phyloP scores from a whole-genome alignment of 2,888 invertebrate species.

The Sclerodermus sp. region DNA sequence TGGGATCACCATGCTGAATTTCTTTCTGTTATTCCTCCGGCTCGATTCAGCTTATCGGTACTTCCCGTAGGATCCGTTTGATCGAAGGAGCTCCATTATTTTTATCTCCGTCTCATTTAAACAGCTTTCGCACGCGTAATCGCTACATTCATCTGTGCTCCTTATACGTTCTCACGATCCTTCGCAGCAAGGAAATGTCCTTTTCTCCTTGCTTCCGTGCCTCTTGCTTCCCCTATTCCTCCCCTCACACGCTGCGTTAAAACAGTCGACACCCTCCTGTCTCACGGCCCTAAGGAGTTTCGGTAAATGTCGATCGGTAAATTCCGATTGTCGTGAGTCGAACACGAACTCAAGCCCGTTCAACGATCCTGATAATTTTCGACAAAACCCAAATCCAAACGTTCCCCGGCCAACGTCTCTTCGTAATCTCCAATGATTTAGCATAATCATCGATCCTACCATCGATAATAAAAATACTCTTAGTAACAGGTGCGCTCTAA shows the following conservation, averaged over 20 bases:
- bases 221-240: neutral
- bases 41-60: conserved; percentile 22
- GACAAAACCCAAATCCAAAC: too few relatives aligned
- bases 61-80: conserved; percentile 7
- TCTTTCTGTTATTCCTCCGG: conserved; percentile 21
- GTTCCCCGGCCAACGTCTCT: too few relatives aligned
- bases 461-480: too few relatives aligned
- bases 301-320: neutral
- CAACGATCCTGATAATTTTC: neutral
- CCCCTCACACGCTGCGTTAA: too few relatives aligned
- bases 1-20: conserved; percentile 3
- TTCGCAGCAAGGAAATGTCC: neutral
- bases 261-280: too few relatives aligned
- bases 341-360: neutral
- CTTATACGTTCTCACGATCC: conserved; percentile 3
- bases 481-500: too few relatives aligned
- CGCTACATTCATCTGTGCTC: conserved; percentile 15
- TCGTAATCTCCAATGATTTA: too few relatives aligned
- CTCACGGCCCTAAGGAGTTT: neutral
- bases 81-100: conserved; percentile 32
- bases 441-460: too few relatives aligned
- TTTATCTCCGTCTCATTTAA: conserved; percentile 35
- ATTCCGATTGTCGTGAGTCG: conserved; percentile 13
- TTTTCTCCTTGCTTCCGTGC: neutral
- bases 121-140: conserved; percentile 23